Base-by-base conservation (phyloP, 2,797 vertebrate genomes). In the Spinus pinus region DNA sequence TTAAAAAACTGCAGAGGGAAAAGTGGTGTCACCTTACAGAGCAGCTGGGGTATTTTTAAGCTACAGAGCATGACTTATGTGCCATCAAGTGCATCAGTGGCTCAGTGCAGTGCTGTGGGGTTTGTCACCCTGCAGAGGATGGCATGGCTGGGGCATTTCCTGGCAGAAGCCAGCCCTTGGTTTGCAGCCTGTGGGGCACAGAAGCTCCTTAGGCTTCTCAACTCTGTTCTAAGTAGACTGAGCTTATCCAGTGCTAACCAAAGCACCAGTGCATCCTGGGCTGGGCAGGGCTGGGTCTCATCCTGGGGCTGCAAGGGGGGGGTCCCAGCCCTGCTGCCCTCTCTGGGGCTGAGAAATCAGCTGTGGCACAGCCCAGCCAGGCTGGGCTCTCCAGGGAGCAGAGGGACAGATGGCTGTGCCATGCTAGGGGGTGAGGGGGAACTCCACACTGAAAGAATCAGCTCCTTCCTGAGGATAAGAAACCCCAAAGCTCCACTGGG, bases 1-100 rank as follows among this genome's bases (percentile, higher is more conserved):
- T 94, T 46, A 37, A 82, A 94, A 95, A 93, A 83, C 73, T 81
- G 73, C 84, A 78, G 51, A 69, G 62, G 65, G 87, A 62, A 60
- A 88, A 91, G 77, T 80, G 82, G 82, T 91, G 91, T 95, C 39
- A 66, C 91, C 31, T 84, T 39, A 7, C 10, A 53, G 61, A 74
- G 74, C 27, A 67, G 37, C 7, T 86, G 37, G 16, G 23, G 7
- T 5, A 11, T 54, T 66, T 89, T 85, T 67, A 54, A 54, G 60
- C 37, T 57, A 0, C 25, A 19, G 18, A 23, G 18, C 23, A 16
- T 6, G 27, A 71, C 31, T 64, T 74, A 14, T 37, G 22, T 28
- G 51, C 33, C 39, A 51, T 46, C 42, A 61, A n/a, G 24, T 33
- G 44, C 47, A 13, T 51, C 54, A 11, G 54, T 30, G 37, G 31